These are phyloP conservation scores for Grapholita molesta DNA, from an alignment of 1,140 invertebrate genomes.

Conservation along the genomic window DNA sequence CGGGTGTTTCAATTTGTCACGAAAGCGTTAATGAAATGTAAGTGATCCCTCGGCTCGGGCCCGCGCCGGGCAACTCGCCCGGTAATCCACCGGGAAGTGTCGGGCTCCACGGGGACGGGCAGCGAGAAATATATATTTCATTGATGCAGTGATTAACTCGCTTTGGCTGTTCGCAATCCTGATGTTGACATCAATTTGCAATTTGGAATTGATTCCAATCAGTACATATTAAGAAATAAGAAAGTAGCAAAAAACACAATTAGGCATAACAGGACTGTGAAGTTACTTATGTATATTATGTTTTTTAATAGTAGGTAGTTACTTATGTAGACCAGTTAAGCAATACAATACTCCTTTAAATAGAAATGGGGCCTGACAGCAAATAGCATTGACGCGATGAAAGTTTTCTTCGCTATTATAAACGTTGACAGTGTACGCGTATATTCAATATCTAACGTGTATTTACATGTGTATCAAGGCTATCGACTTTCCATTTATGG, in stretches of 20 bases:
- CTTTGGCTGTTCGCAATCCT: not conserved
- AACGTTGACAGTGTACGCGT: not conserved
- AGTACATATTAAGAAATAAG: no score
- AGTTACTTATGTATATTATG: no score
- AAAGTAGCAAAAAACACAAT: no score
- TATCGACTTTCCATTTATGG: slow-evolving; percentile 9
- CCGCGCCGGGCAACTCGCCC: not conserved
- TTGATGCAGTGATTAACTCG: no score
- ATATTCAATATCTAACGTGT: not conserved
- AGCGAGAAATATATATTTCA: not conserved
- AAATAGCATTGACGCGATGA: no score
- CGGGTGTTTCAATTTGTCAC: not conserved
- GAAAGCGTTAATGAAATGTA: not conserved
- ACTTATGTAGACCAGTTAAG: no score
- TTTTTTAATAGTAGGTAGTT: no score
- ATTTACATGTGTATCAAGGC: slow-evolving; percentile 9
- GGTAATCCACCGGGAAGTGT: not conserved
- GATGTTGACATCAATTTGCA: no score
- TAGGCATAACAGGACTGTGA: no score
- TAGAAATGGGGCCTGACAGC: no score
- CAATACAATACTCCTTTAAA: no score
- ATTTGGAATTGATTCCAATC: no score
- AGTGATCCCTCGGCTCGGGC: not conserved
- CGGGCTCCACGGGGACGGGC: not conserved
- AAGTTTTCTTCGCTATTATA: not conserved